Evolutionary conservation across 2,888 invertebrate species (phyloP).

Genomic region (Phanerotoma sp.): DNA sequence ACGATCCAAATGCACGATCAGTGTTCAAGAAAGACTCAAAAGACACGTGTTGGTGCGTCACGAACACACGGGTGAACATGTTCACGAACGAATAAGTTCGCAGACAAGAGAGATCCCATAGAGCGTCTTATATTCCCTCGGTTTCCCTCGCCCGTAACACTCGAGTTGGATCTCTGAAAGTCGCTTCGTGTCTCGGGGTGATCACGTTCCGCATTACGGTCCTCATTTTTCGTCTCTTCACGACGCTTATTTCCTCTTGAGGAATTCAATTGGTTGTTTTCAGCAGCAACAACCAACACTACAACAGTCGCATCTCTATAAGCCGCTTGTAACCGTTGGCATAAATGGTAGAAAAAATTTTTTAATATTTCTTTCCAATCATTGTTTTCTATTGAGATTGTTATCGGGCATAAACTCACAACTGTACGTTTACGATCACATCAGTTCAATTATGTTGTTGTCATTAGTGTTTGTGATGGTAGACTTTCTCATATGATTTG

Average conservation of each 20-base stretch:
- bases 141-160: constrained; percentile 11
- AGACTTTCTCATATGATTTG: no score
- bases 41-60: constrained; percentile 27
- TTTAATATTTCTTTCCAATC: no score
- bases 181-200: constrained; percentile 34
- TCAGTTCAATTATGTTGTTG: no score
- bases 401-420: no score
- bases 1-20: constrained; percentile 23
- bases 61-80: constrained; percentile 27
- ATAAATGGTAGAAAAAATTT: neutral
- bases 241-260: constrained; percentile 14
- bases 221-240: constrained; percentile 13
- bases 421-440: no score
- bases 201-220: constrained; percentile 35
- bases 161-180: constrained; percentile 24
- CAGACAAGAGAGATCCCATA: constrained; percentile 4
- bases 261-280: constrained; percentile 8
- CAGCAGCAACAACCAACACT: neutral
- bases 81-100: constrained; percentile 28
- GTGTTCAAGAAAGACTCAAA: constrained; percentile 3
- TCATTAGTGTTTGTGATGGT: no score
- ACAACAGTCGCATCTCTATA: no score
- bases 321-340: no score
- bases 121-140: constrained; percentile 3
- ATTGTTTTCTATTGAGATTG: no score